phyloP scores from a whole-genome alignment of 2,888 invertebrate genomes.

The Zhuqinia jingwanae region DNA sequence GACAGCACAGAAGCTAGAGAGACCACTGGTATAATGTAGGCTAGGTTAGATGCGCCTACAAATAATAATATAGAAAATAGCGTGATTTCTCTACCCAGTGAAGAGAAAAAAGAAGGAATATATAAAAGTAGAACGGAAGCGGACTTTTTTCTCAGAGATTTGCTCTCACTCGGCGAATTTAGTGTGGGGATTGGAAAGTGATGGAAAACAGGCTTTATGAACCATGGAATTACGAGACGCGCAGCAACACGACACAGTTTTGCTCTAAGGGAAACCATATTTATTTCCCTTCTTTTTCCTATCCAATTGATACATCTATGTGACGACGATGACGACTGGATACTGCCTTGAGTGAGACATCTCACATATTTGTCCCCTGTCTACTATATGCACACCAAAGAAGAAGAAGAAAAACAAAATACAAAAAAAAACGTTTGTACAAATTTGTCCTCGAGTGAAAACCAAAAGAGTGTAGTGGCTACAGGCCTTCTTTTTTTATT shows the following conservation, averaged over 20 bases:
- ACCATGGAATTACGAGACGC: conserved; percentile 72
- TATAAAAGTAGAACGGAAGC: conserved; percentile 68
- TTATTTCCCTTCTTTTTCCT: conserved; percentile 25
- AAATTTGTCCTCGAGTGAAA: no score
- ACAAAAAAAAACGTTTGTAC: not conserved
- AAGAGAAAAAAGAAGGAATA: not conserved
- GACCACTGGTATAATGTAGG: not conserved
- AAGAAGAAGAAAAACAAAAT: not conserved
- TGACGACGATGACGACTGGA: not conserved
- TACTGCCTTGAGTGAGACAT: not conserved
- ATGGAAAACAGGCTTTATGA: conserved; percentile 74
- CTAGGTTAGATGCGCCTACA: not conserved
- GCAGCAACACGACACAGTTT: conserved; percentile 51
- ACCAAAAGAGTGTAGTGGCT: no score
- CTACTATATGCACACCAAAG: not conserved
- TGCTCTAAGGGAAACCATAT: conserved; percentile 39
- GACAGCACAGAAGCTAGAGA: not conserved
- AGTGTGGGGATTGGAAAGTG: conserved; percentile 69
- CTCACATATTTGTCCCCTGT: not conserved
- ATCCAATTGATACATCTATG: conserved; percentile 25
- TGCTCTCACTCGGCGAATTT: conserved; percentile 58
- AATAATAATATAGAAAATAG: not conserved
- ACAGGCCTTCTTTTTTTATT: no score
- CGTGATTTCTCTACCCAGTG: not conserved
- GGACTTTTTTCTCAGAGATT: conserved; percentile 62